These are phyloP conservation scores for Dexiosoma caninum DNA, from an alignment of 2,888 invertebrate species.

Conservation along the genomic window DNA sequence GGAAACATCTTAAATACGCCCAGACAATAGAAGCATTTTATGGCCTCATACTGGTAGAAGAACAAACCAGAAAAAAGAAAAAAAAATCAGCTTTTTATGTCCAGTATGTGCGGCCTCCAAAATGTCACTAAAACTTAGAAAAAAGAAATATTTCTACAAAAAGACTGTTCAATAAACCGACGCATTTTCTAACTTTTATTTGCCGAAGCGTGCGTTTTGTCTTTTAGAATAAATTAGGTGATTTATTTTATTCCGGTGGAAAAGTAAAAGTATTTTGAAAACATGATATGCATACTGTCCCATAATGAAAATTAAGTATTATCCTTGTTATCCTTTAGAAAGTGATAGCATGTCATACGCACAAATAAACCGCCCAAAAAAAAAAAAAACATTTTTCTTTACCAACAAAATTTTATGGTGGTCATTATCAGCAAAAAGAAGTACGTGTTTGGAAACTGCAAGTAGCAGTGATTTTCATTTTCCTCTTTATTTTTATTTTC, in stretches of 20 bases:
- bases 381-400: too few relatives aligned
- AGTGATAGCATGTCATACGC: background rate
- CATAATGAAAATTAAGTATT: constrained; percentile 48
- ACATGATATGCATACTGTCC: constrained; percentile 56
- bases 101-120: too few relatives aligned
- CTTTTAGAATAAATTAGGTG: constrained; percentile 50
- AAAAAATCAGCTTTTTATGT: too few relatives aligned
- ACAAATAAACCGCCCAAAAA: background rate
- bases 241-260: constrained; percentile 18
- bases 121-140: too few relatives aligned
- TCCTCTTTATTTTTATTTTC: too few relatives aligned
- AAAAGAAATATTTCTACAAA: too few relatives aligned
- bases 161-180: too few relatives aligned
- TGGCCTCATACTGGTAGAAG: too few relatives aligned
- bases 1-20: too few relatives aligned
- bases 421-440: constrained; percentile 70
- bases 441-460: constrained; percentile 73
- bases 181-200: background rate
- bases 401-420: constrained; percentile 64
- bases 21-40: too few relatives aligned
- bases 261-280: background rate
- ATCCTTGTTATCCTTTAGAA: constrained; percentile 32
- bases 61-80: too few relatives aligned
- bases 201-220: background rate
- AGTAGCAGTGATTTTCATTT: too few relatives aligned